Conservation (phyloP, 2,113 vertebrate species). For the Lathamus discolor region DNA sequence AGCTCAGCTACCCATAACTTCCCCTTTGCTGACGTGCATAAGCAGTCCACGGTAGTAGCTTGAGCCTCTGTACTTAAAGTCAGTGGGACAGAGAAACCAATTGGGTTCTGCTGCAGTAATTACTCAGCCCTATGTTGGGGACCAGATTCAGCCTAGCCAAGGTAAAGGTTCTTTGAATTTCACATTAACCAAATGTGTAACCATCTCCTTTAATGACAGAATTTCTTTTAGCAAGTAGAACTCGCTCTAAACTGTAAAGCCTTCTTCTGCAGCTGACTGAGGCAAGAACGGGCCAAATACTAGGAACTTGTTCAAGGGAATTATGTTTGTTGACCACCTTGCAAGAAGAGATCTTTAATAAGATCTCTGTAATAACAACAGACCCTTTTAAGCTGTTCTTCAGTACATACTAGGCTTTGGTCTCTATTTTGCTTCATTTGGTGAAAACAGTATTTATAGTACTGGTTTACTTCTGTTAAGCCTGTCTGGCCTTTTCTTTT, state of each 20-base stretch:
- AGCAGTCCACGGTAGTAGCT: not conserved
- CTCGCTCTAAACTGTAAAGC: not conserved
- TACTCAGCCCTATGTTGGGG: not conserved
- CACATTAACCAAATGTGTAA: not conserved
- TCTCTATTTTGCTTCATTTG: slow-evolving; percentile 9
- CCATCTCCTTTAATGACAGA: not conserved
- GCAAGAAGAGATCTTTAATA: not conserved
- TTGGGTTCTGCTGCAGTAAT: not conserved
- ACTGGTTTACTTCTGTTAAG: not conserved
- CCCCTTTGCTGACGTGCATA: accelerated
- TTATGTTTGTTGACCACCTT: not conserved
- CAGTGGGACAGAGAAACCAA: not conserved
- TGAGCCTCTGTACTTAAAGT: not conserved
- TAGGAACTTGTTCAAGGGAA: not conserved
- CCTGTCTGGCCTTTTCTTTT: not conserved
- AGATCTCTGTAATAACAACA: not conserved
- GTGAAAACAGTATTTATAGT: not conserved
- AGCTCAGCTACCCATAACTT: accelerated
- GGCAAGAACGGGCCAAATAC: not conserved
- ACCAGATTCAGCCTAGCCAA: not conserved
- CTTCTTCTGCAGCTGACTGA: not conserved
- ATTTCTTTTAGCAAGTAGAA: not conserved
- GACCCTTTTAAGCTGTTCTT: not conserved
- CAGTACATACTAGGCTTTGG: not conserved
- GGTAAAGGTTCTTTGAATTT: not conserved